These are phyloP conservation scores for Rhagoletis zephyria DNA, from an alignment of 1,140 invertebrate genomes.

Conservation along the genomic window DNA sequence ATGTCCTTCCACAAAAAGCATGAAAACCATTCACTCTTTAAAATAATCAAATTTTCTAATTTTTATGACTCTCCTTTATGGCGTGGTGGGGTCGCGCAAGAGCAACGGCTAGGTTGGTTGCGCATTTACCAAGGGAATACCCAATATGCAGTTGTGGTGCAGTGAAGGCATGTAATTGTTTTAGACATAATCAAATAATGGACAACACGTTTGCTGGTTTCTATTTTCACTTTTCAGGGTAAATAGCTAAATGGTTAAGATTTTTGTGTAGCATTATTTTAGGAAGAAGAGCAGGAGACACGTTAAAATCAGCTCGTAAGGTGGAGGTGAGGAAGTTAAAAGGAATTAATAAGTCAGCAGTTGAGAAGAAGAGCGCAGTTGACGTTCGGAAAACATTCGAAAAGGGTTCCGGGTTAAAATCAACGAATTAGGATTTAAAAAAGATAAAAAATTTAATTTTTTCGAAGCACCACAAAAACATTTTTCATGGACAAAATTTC, in stretches of 20 bases:
- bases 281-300: background rate
- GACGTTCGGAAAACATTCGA: no score
- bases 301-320: background rate
- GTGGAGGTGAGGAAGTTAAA: background rate
- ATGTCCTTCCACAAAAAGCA: background rate
- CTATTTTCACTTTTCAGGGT: constrained; percentile 14
- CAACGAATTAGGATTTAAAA: background rate
- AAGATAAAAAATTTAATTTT: no score
- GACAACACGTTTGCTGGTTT: constrained; percentile 41
- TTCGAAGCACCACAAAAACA: no score
- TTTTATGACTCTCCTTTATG: constrained; percentile 69
- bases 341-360: background rate
- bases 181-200: constrained; percentile 55
- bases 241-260: background rate
- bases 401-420: background rate
- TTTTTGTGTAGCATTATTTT: background rate
- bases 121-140: constrained; percentile 8
- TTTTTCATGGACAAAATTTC: no score
- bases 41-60: constrained; percentile 73
- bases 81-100: background rate
- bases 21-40: background rate
- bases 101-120: background rate
- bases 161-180: constrained; percentile 47
- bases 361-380: background rate
- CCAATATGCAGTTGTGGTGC: background rate